These are phyloP conservation scores for Cabera pusaria DNA, from an alignment of 2,888 invertebrate species.

Conservation along the genomic window DNA sequence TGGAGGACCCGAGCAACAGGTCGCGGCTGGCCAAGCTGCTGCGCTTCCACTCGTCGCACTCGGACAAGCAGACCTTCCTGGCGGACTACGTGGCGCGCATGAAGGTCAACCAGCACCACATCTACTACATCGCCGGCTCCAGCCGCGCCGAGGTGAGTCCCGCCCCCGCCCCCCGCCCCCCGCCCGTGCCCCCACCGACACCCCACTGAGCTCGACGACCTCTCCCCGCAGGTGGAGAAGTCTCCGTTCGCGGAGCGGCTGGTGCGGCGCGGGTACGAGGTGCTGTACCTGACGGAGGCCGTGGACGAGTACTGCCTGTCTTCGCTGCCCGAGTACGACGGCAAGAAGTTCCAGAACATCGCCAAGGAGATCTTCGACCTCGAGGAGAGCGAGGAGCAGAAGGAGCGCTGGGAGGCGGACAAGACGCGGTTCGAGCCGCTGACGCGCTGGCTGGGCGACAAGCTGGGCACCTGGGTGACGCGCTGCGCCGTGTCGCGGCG, in stretches of 20 bases:
- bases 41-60: constrained; percentile 92
- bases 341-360: constrained; percentile 99
- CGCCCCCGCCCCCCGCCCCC: constrained; percentile 85
- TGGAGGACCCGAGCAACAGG: constrained; percentile 98
- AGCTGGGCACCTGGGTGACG: constrained; percentile 22
- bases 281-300: constrained; percentile 96
- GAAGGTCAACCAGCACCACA: constrained; percentile 96
- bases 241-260: constrained; percentile 98
- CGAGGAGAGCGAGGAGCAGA: constrained; percentile 87
- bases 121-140: constrained; percentile 98
- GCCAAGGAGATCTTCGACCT: constrained; percentile 98
- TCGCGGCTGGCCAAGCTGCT: constrained; percentile 97
- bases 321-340: constrained; percentile 98
- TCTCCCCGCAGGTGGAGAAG: constrained; percentile 84
- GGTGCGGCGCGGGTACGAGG: constrained; percentile 96
- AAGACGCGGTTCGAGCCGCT: constrained; percentile 94
- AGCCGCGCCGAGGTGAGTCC: constrained; percentile 87
- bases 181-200: too few relatives aligned
- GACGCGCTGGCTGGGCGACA: constrained; percentile 53
- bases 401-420: constrained; percentile 90
- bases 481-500: constrained; percentile 55
- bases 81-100: constrained; percentile 96
- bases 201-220: background rate
- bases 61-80: constrained; percentile 86
- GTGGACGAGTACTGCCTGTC: constrained; percentile 99